Evolutionary conservation across 1,140 invertebrate genomes (phyloP), one percentile per base, ranked within the genome.

Genomic region (Aphelenchoides fujianensis): DNA sequence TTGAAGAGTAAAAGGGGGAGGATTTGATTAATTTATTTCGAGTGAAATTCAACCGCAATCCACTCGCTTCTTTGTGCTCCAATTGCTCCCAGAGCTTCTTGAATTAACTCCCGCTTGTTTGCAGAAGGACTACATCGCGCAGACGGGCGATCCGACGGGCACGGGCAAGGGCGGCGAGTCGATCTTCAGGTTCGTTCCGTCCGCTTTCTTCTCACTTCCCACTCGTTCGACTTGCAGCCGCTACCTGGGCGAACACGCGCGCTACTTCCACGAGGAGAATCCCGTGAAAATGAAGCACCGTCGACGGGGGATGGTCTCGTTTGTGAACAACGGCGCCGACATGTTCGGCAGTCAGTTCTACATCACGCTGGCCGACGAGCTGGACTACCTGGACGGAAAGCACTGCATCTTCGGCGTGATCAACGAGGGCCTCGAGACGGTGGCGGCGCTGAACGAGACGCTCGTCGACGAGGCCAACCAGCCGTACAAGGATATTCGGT

Each of bases 321-420:
- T 98, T 90, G 95, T 98, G 0, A 94, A 96, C 82, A 93, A 92
- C 82, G 93, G 93, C 0, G 89, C 92, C 70, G 90, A 91, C 82
- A 91, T 95, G 90, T 88, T 96, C 74, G 96, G 94, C 1, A 98
- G 94, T 0, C 87, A 88, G 85, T 99, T 99, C 86, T 98, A 98
- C 84, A 90, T 99, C 53, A 98, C 97, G 0, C 87, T 98, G 2
- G 91, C 89, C 3, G 88, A 91, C 19, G 90, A 95, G 80, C 86
- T 98, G 2, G 91, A 92, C 61, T 98, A 94, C 68, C 86, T 99
- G 53, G 95, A 99, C 86, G 90, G 89, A 9, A 89, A 91, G 67
- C 97, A 99, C 85, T 95, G 94, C 83, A 92, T 98, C 5, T 97
- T 99, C 87, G 97, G 95, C 0, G 91, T 97, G 87, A 92, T 97